phyloP scores from a whole-genome alignment of 2,797 vertebrate genomes.

The Coregonus suidteri region DNA sequence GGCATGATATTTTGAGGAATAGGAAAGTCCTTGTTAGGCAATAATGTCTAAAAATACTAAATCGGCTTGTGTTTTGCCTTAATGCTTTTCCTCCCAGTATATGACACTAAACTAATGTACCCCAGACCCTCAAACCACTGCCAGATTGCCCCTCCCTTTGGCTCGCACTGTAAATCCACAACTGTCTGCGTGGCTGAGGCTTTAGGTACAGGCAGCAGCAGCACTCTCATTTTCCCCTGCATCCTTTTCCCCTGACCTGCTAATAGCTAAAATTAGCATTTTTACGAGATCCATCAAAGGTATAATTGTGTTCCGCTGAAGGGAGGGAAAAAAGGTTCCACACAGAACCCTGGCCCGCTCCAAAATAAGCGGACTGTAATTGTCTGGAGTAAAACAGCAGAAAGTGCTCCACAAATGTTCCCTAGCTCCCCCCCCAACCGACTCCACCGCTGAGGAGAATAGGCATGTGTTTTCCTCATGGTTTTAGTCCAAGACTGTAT shows the following conservation, averaged over 20 bases:
- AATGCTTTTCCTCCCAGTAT: conserved; percentile 1
- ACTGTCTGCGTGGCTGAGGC: background rate
- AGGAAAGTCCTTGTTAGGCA: conserved; percentile 11
- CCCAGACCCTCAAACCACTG: background rate
- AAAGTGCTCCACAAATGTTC: background rate
- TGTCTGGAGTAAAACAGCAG: background rate
- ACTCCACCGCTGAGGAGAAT: too few relatives aligned
- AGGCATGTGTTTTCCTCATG: background rate
- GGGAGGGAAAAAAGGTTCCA: background rate
- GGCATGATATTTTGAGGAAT: background rate
- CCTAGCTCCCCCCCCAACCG: too few relatives aligned
- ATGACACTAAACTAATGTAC: background rate
- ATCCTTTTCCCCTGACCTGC: conserved; percentile 21
- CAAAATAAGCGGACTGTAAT: background rate
- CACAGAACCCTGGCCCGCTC: background rate
- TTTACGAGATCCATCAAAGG: background rate
- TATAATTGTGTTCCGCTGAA: background rate
- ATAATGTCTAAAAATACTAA: too few relatives aligned
- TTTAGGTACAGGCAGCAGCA: background rate
- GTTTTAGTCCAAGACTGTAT: background rate
- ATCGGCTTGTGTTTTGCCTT: background rate
- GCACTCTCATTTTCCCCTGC: background rate
- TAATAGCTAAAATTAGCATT: background rate
- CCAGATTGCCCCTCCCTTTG: background rate
- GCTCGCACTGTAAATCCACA: background rate